Conservation (phyloP, 1,140 invertebrate genomes). For the Hypsibius dujardini region DNA sequence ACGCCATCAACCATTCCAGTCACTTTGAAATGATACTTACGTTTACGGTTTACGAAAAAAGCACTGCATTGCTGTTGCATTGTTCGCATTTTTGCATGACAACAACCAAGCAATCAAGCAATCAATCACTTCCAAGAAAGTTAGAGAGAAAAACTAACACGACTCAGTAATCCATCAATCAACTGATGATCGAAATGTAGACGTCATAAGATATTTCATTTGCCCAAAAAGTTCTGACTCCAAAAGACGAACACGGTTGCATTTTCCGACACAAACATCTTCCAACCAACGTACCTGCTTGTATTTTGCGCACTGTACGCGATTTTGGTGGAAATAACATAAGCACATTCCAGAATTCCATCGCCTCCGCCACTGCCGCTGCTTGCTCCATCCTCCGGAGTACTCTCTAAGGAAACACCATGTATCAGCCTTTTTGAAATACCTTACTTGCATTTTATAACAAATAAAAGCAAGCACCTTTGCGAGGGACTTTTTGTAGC, state of each 20-base stretch:
- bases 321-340: conserved; percentile 18
- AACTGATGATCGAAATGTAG: too few relatives aligned
- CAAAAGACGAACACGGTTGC: background rate
- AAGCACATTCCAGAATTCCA: background rate
- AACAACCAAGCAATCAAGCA: too few relatives aligned
- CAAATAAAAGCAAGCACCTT: conserved; percentile 48
- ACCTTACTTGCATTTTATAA: conserved; percentile 22
- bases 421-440: conserved; percentile 11
- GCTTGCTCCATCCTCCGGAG: conserved; percentile 3
- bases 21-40: too few relatives aligned
- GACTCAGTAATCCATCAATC: conserved; percentile 7
- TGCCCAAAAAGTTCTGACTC: background rate
- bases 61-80: too few relatives aligned
- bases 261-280: conserved; percentile 16
- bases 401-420: conserved; percentile 15
- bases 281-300: conserved; percentile 18
- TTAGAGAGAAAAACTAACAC: conserved; percentile 22
- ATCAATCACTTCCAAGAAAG: too few relatives aligned
- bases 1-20: too few relatives aligned
- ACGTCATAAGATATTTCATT: conserved; percentile 6
- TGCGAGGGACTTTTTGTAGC: conserved; percentile 65
- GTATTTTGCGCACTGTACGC: conserved; percentile 17
- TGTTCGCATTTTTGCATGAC: too few relatives aligned
- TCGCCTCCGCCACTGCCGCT: conserved; percentile 16
- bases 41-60: too few relatives aligned